Evolutionary conservation across 30 jellyfish, hydroid and myxozoan genomes (phyloP).

Genomic region (Aurelia sp.): DNA sequence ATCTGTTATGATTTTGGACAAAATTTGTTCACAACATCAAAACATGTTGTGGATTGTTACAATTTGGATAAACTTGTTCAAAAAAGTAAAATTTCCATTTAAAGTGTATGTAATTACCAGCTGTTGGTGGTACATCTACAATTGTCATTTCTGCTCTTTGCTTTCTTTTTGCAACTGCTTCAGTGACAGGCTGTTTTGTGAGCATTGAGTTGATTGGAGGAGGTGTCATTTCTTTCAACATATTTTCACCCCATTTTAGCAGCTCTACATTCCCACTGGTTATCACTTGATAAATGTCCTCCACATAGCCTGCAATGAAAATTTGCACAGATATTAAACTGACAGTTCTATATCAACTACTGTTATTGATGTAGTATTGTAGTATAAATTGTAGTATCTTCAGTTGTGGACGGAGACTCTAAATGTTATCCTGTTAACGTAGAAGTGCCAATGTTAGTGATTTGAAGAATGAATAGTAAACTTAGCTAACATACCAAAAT

Average conservation of each 20-base stretch:
- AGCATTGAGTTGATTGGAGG: slow-evolving; percentile 49
- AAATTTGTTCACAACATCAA: too few species aligned
- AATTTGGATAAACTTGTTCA: slow-evolving; percentile 15
- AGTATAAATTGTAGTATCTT: too few species aligned
- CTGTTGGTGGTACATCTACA: slow-evolving; percentile 34
- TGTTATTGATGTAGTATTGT: too few species aligned
- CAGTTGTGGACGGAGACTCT: too few species aligned
- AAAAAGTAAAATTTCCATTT: slow-evolving; percentile 8
- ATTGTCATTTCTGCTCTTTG: slow-evolving; percentile 28
- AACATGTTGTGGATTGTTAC: slow-evolving; percentile 9
- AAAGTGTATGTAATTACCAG: not conserved
- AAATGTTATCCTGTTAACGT: too few species aligned
- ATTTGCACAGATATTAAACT: not conserved
- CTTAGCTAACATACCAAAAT: too few species aligned
- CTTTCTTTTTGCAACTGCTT: slow-evolving; percentile 33
- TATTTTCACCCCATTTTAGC: slow-evolving; percentile 24
- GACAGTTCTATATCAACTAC: not conserved
- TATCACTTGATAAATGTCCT: slow-evolving; percentile 26
- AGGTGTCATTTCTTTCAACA: slow-evolving; percentile 44
- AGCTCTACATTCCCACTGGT: slow-evolving; percentile 9
- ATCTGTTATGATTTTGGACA: too few species aligned
- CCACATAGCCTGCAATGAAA: slow-evolving; percentile 23
- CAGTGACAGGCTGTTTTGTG: slow-evolving; percentile 32
- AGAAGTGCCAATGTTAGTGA: too few species aligned
- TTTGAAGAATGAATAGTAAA: too few species aligned